Conservation (phyloP, 2,888 invertebrate species). For the Drosophila acutilabella region DNA sequence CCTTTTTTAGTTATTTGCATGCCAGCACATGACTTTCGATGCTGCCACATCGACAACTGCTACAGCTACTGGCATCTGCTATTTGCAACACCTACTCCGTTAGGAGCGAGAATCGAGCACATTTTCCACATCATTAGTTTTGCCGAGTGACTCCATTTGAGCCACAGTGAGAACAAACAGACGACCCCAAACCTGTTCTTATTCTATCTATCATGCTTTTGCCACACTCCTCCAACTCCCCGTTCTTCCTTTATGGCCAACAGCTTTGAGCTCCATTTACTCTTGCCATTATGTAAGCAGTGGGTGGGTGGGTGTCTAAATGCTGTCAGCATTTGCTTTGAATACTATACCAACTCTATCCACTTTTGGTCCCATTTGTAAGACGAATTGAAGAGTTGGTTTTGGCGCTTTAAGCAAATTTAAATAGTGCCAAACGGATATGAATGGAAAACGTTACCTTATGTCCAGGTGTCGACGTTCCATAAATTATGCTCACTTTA, state of each 20-base stretch:
- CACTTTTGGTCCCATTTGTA: constrained; percentile 46
- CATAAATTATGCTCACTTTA: constrained; percentile 78
- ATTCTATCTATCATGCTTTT: constrained; percentile 22
- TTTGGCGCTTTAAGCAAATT: constrained; percentile 68
- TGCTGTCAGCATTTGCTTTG: constrained; percentile 14
- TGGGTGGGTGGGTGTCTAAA: neutral
- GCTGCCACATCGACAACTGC: constrained; percentile 18
- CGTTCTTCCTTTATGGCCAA: constrained; percentile 7
- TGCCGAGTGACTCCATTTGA: constrained; percentile 78
- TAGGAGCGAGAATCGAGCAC: constrained; percentile 54
- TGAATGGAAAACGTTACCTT: constrained; percentile 1
- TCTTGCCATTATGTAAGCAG: constrained; percentile 52
- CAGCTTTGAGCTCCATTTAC: constrained; percentile 75
- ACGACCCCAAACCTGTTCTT: constrained; percentile 16
- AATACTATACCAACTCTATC: constrained; percentile 7
- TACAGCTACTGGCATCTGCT: constrained; percentile 37
- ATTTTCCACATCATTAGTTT: constrained; percentile 83
- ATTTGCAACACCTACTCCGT: constrained; percentile 60
- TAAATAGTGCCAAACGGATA: constrained; percentile 62
- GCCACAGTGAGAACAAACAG: constrained; percentile 57
- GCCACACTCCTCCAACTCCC: neutral
- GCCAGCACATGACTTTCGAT: constrained; percentile 51
- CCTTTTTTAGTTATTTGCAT: constrained; percentile 40
- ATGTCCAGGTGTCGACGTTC: constrained; percentile 66
- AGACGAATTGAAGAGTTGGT: constrained; percentile 51